Base-by-base conservation (phyloP, 2,113 vertebrate genomes). In the Halcyon malimbica region DNA sequence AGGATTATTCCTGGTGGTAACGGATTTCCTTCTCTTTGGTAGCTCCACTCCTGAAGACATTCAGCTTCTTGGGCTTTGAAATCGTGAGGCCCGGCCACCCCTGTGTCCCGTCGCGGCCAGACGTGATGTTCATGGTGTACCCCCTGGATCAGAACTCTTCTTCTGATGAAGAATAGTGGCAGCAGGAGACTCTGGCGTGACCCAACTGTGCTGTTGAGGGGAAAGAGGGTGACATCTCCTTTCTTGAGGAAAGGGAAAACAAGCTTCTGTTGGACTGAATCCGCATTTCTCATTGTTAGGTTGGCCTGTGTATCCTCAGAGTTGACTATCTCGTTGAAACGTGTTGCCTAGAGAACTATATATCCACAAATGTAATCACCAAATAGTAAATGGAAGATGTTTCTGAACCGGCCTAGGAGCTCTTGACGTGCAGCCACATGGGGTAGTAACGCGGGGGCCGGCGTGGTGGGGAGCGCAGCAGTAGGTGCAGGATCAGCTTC, bases 61-160 rank as follows among this genome's bases (percentile, higher is more conserved):
- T 99, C 98, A 99, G 99, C 98, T 99, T 99, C 97, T 95, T 99
- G 98, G 99, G 99, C 97, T 99, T 99, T 95, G 99, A 99, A 97
- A 98, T 99, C 74, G 99, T 99, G 96, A 99, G 99, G 94, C 99
- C 99, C 48, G 99, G 98, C 44, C 98, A 99, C 95, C 99, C 99
- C 25, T 98, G 98, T 89, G 99, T 99, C 59, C 99, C 99, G 1
- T 97, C 97, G 6, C 98, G 98, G 93, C 98, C 99, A 13, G 99
- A 99, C 13, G 98, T 99, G 97, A 98, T 99, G 98, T 99, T 99
- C 97, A 99, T 99, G 99, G 99, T 99, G 96, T 99, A 99, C 97
- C 97, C 99, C 90, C 98, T 99, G 98, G 99, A 99, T 75, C 98
- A 97, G 98, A 99, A 98, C 98, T 99, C 98, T 97, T 99, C 98